Conservation (phyloP, 2,888 invertebrate species). For the Drosophila quinaria region DNA sequence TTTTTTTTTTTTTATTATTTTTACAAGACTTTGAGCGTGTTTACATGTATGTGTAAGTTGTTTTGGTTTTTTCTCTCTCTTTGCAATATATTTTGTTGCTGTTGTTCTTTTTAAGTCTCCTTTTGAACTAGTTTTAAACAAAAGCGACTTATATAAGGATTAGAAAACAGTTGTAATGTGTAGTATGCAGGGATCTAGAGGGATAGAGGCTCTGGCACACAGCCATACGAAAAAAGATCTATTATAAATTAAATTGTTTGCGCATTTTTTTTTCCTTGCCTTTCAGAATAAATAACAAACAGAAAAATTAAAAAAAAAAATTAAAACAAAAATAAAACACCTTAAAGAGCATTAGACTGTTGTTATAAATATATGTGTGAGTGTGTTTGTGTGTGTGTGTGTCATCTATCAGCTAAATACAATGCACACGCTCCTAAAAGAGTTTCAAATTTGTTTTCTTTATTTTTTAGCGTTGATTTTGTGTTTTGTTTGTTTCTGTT, state of each 20-base stretch:
- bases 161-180: constrained; percentile 26
- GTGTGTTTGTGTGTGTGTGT: constrained; percentile 13
- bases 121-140: constrained; percentile 23
- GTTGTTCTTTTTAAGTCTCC: constrained; percentile 25
- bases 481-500: constrained; percentile 18
- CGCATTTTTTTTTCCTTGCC: constrained; percentile 41
- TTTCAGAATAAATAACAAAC: constrained; percentile 32
- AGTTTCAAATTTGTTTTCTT: constrained; percentile 15
- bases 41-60: constrained; percentile 45
- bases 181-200: constrained; percentile 1
- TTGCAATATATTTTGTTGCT: constrained; percentile 11
- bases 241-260: constrained; percentile 44
- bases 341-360: constrained; percentile 23
- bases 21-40: constrained; percentile 70
- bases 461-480: constrained; percentile 17
- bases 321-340: constrained; percentile 7
- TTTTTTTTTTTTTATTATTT: constrained; percentile 30
- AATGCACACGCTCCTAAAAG: constrained; percentile 51
- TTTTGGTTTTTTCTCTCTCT: constrained; percentile 31
- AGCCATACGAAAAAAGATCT: constrained; percentile 26
- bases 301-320: constrained; percentile 18
- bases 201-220: constrained; percentile 12
- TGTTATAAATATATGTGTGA: constrained; percentile 13
- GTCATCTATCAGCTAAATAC: constrained; percentile 41
- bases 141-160: constrained; percentile 33